Base-by-base conservation (phyloP, 2,113 vertebrate species). In the Mugil cephalus region DNA sequence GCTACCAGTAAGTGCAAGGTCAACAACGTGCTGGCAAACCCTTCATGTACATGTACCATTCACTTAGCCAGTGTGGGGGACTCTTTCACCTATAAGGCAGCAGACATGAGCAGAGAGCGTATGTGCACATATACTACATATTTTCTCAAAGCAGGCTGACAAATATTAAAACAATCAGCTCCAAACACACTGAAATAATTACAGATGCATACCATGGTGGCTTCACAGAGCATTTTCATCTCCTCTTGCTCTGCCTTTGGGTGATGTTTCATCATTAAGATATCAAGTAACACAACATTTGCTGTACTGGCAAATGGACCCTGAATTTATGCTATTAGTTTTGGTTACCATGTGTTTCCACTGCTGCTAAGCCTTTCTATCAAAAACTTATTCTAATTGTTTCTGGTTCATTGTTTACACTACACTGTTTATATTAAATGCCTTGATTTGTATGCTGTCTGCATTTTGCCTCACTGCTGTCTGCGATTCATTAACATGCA, bases 1-100 rank as follows among this genome's bases (percentile, higher is more conserved):
- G 50, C 80, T 67, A 68, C 30, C 2, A 43, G 76, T 30, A 59
- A 61, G 74, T 46, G 14, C 48, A 45, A 62, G 69, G 73, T 81
- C 77, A 86, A 61, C 72, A 52, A 59, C 68, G 35, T 4, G 30
- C 48, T 67, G 72, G 34, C 13, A 1, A 39, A 66, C 54, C 67
- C 52, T 68, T 4, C 47, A 19, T 21, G 47, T 50, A 46, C 56
- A 67, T 75, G 52, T 55, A 68, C 72, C 58, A 15, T 62, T 9
- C 1, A 1, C 10, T 46, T 13, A 70, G 48, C 36, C 43, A 8
- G 18, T 35, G 61, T 45, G 48, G n/a, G 74, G 12, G 45, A 62
- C 19, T 63, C 8, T 47, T 1, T 0, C 18, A 59, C 50, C 15
- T 51, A 8, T 35, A 18, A 21, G 7, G 9, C 62, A 46, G 10